Conservation (phyloP, 2,113 vertebrate genomes). For the Bucco capensis region DNA sequence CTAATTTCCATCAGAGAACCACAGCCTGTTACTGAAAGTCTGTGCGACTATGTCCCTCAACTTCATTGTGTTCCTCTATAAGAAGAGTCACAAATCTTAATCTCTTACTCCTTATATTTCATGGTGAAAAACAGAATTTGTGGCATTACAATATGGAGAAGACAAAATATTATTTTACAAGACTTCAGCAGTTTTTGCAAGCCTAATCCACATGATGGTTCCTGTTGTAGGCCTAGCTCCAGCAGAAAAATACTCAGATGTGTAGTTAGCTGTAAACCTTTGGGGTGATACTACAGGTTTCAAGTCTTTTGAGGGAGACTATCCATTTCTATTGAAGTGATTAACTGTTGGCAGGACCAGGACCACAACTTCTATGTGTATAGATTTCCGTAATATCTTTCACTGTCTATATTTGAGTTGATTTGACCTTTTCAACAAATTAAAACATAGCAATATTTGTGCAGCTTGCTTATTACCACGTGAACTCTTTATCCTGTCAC, state of each 20-base stretch:
- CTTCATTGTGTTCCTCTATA: neutral
- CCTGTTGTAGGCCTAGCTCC: neutral
- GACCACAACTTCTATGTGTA: neutral
- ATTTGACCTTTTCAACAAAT: neutral
- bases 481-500: neutral
- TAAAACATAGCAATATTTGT: neutral
- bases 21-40: neutral
- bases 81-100: neutral
- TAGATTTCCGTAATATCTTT: neutral
- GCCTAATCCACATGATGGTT: neutral
- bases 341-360: neutral
- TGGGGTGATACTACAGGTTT: neutral
- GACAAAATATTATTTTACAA: neutral
- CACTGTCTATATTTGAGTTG: neutral
- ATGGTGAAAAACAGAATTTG: neutral
- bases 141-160: neutral
- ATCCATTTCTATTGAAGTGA: neutral
- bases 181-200: neutral
- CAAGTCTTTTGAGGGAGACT: neutral
- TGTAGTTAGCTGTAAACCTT: neutral
- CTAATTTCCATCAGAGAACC: neutral
- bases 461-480: neutral
- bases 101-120: neutral
- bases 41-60: neutral
- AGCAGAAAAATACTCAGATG: neutral